Percentiles rank a stretch among this genome's conserved stretches.
These are phyloP conservation scores for Circaetus gallicus DNA, from an alignment of 2,113 vertebrate species.

Conservation along the genomic window DNA sequence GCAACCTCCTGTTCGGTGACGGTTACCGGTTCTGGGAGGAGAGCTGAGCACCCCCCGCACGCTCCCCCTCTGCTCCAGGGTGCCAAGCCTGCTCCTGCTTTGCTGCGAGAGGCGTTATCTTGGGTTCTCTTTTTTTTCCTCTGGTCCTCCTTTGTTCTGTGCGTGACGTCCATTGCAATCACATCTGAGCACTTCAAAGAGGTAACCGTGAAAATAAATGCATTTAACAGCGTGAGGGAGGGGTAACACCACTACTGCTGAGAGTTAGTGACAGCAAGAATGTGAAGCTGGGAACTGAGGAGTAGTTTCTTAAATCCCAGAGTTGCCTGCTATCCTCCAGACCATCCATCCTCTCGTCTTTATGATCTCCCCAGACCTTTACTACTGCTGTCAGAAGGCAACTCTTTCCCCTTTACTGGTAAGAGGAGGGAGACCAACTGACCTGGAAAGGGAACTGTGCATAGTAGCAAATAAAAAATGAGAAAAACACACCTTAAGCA, in stretches of 20 bases:
- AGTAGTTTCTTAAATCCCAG: neutral
- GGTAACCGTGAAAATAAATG: neutral
- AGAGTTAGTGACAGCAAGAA: neutral
- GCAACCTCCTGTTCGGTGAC: fast-evolving
- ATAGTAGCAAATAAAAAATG: neutral
- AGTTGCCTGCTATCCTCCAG: neutral
- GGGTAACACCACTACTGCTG: neutral
- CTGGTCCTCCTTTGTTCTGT: neutral
- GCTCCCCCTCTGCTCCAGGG: neutral
- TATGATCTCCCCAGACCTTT: neutral
- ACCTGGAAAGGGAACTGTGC: neutral
- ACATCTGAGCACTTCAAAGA: neutral
- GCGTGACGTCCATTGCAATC: neutral
- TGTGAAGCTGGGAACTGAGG: neutral
- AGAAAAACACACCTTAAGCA: neutral
- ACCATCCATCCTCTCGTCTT: neutral
- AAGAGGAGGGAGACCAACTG: neutral
- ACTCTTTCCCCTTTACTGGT: neutral
- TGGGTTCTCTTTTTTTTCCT: neutral
- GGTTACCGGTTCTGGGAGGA: neutral
- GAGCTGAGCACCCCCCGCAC: neutral
- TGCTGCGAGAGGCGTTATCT: fast-evolving
- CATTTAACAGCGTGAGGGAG: neutral
- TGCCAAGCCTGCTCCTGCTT: neutral
- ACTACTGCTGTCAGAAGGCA: neutral